Base-by-base conservation (phyloP, 2,113 vertebrate species). In the Apeltes quadracus region DNA sequence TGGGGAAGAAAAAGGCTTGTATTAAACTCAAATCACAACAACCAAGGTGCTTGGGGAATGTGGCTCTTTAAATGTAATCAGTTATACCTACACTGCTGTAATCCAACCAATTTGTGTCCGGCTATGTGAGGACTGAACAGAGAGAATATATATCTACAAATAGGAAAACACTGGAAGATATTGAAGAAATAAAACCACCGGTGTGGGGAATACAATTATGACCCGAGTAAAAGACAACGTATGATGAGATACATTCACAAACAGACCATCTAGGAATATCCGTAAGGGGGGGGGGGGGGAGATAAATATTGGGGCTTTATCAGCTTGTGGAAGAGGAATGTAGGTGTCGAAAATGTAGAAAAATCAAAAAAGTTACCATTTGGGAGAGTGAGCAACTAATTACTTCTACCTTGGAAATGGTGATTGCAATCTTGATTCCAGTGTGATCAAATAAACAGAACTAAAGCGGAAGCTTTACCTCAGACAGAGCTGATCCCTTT, bases 371-470 rank as follows among this genome's bases (percentile, higher is more conserved):
- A 10, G 20, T 13, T n/a, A 20, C 61, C 43, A 50, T 23, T 22
- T 50, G 62, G 20, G 18, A 64, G 29, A 50, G 29, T 23, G 46
- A 64, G 61, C 43, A 8, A 53, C 34, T 25, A 66, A 66, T 23
- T 20, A 20, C 43, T 32, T 63, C n/a, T n/a, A 63, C 41, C 32
- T 63, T 50, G 29, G 32, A 51, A 23, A 38, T 3, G 48, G 61
- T 36, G 36, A 51, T 36, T 65, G 44, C 29, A 65, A 65, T 65
- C 44, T 53, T 38, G 63, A 38, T 39, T 38, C 34, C 44, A 64
- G 7, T 36, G 44, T 15, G 62, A 36, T 50, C 38, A 55, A n/a
- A 29, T 43, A 22, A 56, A 44, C 44, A 51, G 7, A 5, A 54
- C 25, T 1, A 23, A 39, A 56, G 22, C 22, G 2, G 44, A 56